Base-by-base conservation (phyloP, 2,113 vertebrate genomes). In the Pollimyrus isidori region DNA sequence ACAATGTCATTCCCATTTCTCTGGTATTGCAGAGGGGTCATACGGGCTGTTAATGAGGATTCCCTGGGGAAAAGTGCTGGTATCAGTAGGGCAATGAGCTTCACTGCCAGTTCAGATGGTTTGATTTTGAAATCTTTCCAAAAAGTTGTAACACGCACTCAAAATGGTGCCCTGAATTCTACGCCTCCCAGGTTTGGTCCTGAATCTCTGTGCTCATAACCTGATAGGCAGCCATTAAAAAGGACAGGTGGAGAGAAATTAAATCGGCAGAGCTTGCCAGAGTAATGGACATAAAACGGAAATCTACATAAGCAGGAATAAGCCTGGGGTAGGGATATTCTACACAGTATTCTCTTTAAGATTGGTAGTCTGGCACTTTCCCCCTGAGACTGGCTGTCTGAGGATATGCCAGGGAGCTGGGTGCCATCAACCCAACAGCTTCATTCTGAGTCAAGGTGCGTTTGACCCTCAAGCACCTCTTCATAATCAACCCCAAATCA, bases 1-100 rank as follows among this genome's bases (percentile, higher is more conserved):
- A 93, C 92, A 73, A 42, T 86, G 88, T 7, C 49, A 26, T 89
- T 84, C 42, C 86, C 92, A 85, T 88, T 92, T 89, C 90, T 88
- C 90, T 85, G 91, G 85, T 62, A 42, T 9, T 46, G 58, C 39
- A 7, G 82, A n/a, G 87, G 17, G 7, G 35, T 21, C 86, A 89
- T 76, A 5, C 13, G 9, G 9, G n/a, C 45, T 26, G 45, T n/a
- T 85, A 39, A 39, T 35, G 30, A 15, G 10, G 5, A 39, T 39
- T 76, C 17, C 17, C 69, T 39, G 19, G 30, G 35, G 35, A 19
- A 76, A 39, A 42, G 69, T 76, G 3, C 83, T 85, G 83, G 53
- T 39, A 46, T 83, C 86, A 65, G 88, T 39, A 83, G 65, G 23
- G 21, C 58, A 1, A 17, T 42, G 17, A 76, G 69, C 35, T 17